Evolutionary conservation across 2,888 invertebrate species (phyloP).

Genomic region (Nomada goodeniana): DNA sequence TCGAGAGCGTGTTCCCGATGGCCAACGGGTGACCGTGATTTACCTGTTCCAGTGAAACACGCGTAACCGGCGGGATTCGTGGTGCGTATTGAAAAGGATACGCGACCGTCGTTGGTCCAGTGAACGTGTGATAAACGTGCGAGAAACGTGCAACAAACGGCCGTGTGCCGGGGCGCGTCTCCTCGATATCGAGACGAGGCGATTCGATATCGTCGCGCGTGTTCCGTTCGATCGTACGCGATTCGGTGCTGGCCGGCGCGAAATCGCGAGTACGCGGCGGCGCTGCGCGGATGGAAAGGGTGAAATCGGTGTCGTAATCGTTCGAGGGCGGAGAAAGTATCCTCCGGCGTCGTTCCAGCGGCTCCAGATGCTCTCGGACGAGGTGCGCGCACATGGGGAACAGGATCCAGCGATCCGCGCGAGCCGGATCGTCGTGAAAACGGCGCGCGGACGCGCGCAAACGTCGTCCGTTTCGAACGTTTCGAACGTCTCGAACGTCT

Average conservation of each 20-base stretch:
- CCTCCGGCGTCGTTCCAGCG: conserved; percentile 47
- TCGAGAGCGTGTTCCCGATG: not conserved
- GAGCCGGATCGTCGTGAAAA: not conserved
- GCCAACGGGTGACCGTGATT: conserved; percentile 20
- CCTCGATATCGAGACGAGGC: too few relatives aligned
- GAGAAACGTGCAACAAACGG: not conserved
- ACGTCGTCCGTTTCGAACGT: too few relatives aligned
- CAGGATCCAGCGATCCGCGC: not conserved
- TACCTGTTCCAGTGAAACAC: conserved; percentile 5
- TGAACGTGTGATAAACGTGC: not conserved
- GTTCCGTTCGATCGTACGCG: not conserved
- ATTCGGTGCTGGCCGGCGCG: not conserved
- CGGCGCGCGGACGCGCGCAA: too few relatives aligned
- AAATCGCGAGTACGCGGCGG: conserved; percentile 27
- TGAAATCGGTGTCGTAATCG: conserved; percentile 67
- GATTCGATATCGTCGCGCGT: too few relatives aligned
- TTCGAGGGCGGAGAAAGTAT: conserved; percentile 69
- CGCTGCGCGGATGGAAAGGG: conserved; percentile 46
- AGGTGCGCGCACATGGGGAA: conserved; percentile 35
- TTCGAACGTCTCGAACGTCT: too few relatives aligned
- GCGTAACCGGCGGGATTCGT: not conserved
- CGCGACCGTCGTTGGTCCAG: not conserved
- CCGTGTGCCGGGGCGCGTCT: not conserved
- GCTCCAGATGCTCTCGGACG: conserved; percentile 45
- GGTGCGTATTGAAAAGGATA: not conserved